Evolutionary conservation across 2,888 invertebrate species (phyloP).

Genomic region (Drosophila histrio): DNA sequence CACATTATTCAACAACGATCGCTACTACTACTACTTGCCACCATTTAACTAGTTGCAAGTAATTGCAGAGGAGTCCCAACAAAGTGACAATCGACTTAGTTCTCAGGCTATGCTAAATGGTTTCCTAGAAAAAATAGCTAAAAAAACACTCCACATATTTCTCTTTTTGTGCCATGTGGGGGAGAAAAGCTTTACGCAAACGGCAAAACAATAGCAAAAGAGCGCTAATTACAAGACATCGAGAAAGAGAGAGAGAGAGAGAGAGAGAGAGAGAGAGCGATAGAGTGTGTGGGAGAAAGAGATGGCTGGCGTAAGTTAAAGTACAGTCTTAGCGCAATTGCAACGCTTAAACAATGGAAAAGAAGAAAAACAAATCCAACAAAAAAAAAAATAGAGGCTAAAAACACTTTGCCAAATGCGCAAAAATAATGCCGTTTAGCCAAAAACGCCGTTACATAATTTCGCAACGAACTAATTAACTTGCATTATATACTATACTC

Average conservation of each 20-base stretch:
- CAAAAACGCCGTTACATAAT: constrained; percentile 72
- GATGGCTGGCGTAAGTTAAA: neutral
- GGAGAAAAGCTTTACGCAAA: constrained; percentile 68
- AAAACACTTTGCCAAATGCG: constrained; percentile 52
- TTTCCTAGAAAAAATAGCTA: constrained; percentile 55
- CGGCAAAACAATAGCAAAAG: constrained; percentile 64
- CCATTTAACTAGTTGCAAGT: constrained; percentile 60
- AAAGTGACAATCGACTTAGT: constrained; percentile 73
- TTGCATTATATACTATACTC: constrained; percentile 26
- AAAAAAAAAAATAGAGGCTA: constrained; percentile 4
- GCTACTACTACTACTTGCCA: constrained; percentile 44
- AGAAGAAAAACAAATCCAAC: constrained; percentile 22
- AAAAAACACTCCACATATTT: constrained; percentile 13
- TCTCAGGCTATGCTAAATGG: constrained; percentile 76
- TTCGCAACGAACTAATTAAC: constrained; percentile 34
- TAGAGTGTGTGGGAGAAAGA: constrained; percentile 3
- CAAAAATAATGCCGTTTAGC: constrained; percentile 69
- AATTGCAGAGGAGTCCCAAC: constrained; percentile 46
- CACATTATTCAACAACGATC: constrained; percentile 57
- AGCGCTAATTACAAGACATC: constrained; percentile 57
- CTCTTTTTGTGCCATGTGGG: constrained; percentile 20
- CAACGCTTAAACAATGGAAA: constrained; percentile 14
- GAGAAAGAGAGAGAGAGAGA: constrained; percentile 12
- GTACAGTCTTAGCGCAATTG: constrained; percentile 13
- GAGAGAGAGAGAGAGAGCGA: constrained; percentile 3